A percentile compares a stretch with the other conserved stretches of the same genome.
phyloP scores from a whole-genome alignment of 23 tunicate species.

The Aplidium turbinatum region DNA sequence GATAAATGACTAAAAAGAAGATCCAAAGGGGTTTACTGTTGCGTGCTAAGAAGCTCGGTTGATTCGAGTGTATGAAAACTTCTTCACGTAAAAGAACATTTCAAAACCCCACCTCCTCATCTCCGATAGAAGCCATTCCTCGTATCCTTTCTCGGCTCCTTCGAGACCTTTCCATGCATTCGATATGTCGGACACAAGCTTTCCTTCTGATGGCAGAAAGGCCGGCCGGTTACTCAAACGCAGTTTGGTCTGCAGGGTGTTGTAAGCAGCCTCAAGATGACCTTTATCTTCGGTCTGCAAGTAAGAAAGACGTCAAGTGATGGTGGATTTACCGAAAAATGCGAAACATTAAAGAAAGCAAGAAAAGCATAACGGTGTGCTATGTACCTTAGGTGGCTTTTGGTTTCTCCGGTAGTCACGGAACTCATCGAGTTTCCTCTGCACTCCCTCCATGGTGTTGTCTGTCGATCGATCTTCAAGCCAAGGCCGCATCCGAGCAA shows the following conservation, averaged over 20 bases:
- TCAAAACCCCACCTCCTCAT: slow-evolving; percentile 74
- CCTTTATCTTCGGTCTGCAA: slow-evolving; percentile 94
- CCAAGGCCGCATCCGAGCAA: slow-evolving; percentile 92
- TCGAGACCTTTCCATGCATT: slow-evolving; percentile 99
- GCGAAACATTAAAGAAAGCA: background rate
- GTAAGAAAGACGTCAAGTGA: background rate
- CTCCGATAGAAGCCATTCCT: slow-evolving; percentile 97
- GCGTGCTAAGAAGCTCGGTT: too few relatives aligned
- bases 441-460: slow-evolving; percentile 99
- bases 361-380: background rate
- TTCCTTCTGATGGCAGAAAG: slow-evolving; percentile 93
- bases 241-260: slow-evolving; percentile 98
- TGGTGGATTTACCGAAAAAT: background rate
- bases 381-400: slow-evolving; percentile 94
- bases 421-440: slow-evolving; percentile 89
- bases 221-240: slow-evolving; percentile 97
- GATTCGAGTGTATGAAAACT: too few relatives aligned
- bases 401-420: slow-evolving; percentile 90
- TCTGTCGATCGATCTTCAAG: slow-evolving; percentile 96
- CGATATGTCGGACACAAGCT: slow-evolving; percentile 86
- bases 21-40: too few relatives aligned
- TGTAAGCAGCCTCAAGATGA: slow-evolving; percentile 94
- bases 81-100: background rate
- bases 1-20: too few relatives aligned
- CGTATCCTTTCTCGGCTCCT: slow-evolving; percentile 99